Evolutionary conservation across 2,888 invertebrate species (phyloP).

Genomic region (Papilio demoleus): DNA sequence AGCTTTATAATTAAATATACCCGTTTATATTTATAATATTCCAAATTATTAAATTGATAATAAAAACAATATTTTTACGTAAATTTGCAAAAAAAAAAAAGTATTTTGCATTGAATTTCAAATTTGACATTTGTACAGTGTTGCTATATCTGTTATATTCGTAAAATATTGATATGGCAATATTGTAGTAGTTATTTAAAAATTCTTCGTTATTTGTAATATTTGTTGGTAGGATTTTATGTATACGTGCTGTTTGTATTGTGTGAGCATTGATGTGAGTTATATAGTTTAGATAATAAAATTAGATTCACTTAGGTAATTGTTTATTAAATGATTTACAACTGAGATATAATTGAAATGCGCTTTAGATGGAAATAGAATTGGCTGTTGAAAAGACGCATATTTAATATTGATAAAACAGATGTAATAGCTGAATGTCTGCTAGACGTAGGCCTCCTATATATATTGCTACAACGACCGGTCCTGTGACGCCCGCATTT

Average conservation of each 20-base stretch:
- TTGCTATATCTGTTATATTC: not conserved
- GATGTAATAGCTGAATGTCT: too few relatives aligned
- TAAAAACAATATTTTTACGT: not conserved
- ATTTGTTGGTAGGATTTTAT: not conserved
- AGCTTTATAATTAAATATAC: constrained; percentile 24
- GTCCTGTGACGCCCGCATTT: too few relatives aligned
- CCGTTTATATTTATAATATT: not conserved
- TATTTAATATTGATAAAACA: too few relatives aligned
- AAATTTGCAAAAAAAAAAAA: not conserved
- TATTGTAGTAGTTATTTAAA: too few relatives aligned
- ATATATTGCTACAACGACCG: too few relatives aligned
- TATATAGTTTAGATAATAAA: too few relatives aligned
- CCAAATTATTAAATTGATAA: constrained; percentile 9
- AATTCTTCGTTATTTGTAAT: too few relatives aligned
- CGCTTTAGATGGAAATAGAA: not conserved
- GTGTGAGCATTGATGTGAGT: too few relatives aligned
- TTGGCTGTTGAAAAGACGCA: not conserved
- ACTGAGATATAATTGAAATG: constrained; percentile 13
- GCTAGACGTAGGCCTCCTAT: too few relatives aligned
- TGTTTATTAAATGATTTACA: constrained; percentile 14
- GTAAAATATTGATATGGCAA: not conserved
- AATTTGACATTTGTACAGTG: not conserved
- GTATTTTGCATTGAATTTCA: not conserved
- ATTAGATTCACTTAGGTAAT: constrained; percentile 10
- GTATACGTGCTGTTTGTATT: not conserved